phyloP scores from a whole-genome alignment of 2,113 vertebrate genomes.

The Chitala chitala region DNA sequence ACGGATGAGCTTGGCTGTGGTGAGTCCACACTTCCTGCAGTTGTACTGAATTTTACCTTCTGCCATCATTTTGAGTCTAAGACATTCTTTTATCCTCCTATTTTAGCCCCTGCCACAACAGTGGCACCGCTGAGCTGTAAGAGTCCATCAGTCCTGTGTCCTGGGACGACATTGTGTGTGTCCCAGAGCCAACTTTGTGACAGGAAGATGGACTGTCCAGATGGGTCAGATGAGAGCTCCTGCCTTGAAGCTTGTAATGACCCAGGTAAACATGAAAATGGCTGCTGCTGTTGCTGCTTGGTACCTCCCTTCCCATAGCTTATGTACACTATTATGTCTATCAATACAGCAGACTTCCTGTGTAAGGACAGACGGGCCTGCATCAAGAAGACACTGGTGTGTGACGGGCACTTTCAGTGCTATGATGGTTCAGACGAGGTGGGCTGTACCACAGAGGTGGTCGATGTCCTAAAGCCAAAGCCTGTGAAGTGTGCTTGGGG shows the following conservation, averaged over 20 bases:
- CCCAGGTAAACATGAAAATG: too few relatives aligned
- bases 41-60: too few relatives aligned
- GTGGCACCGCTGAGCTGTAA: neutral
- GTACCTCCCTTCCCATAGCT: too few relatives aligned
- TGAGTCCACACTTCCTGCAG: neutral
- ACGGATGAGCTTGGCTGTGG: neutral
- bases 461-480: conserved; percentile 27
- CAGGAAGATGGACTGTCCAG: conserved; percentile 68
- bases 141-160: neutral
- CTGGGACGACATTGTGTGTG: neutral
- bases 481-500: conserved; percentile 41
- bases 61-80: neutral
- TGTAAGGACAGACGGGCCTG: conserved; percentile 60
- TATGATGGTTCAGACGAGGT: conserved; percentile 70
- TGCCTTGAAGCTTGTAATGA: conserved; percentile 63
- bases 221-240: conserved; percentile 74
- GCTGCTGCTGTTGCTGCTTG: neutral
- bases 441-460: conserved; percentile 43
- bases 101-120: neutral
- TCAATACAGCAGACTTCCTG: conserved; percentile 57
- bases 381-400: conserved; percentile 45
- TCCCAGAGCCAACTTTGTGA: too few relatives aligned
- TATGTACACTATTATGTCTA: neutral
- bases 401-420: conserved; percentile 71
- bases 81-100: too few relatives aligned